Base-by-base conservation (phyloP, 2,797 vertebrate species). In the Gymnopithys bicolor region DNA sequence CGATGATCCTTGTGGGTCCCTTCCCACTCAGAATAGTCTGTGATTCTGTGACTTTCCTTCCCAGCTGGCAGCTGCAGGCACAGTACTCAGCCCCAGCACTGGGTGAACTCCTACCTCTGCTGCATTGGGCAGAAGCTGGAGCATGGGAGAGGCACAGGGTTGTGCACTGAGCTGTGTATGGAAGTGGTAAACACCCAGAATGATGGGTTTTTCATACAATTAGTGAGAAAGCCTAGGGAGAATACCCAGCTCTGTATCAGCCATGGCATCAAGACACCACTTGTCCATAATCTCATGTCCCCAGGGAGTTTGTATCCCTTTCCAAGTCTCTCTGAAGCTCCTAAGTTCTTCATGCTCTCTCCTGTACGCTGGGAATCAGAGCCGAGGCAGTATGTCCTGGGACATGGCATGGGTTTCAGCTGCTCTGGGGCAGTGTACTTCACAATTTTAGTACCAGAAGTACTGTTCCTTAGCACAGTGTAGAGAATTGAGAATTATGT, bases 11-110 rank as follows among this genome's bases (percentile, higher is more conserved):
- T 39, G 12, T 39, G 39, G 39, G 39, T 39, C 11, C 39, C 39
- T 39, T 39, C 39, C 39, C 13, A 39, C 39, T 39, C 39, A 39
- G 39, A 39, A 39, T 39, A 39, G 39, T 39, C 39, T 39, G 39
- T 39, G 39, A 39, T 39, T 13, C 39, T 39, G 12, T 39, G 39
- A 39, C 12, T 17, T n/a, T n/a, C 25, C 48, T 10, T 66, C 16
- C 8, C 3, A 10, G 37, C 23, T 37, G 7, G 48, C 21, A 41
- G 41, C 74, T 58, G 64, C 48, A 28, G 58, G n/a, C 35, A 13
- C 18, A 13, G 30, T 1, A 25, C 43, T 58, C 63, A 45, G 67
- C 18, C 19, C 24, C 7, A 11, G 18, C 1, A 0, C 0, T 8
- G 52, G 32, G 28, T 2, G 1, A 45, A 13, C 19, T 18, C 52